Evolutionary conservation across 2,888 invertebrate genomes (phyloP).

Genomic region (Pyralis farinalis): DNA sequence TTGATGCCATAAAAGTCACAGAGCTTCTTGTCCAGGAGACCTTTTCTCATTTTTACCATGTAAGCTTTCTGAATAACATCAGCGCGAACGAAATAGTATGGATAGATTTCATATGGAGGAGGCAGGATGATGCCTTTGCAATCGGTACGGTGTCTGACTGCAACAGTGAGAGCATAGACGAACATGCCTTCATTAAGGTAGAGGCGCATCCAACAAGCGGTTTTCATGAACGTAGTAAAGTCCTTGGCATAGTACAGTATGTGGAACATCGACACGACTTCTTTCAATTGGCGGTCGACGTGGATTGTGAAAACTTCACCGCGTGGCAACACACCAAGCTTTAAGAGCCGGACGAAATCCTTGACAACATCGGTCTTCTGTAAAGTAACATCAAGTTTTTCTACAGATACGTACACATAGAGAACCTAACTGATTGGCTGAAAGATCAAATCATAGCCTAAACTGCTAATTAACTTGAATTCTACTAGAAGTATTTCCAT

Average conservation of each 20-base stretch:
- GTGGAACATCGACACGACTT: constrained; percentile 76
- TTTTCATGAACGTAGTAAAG: constrained; percentile 70
- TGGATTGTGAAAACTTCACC: constrained; percentile 75
- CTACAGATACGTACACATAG: no score
- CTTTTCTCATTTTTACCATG: constrained; percentile 72
- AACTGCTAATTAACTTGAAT: no score
- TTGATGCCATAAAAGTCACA: constrained; percentile 75
- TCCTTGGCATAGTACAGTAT: constrained; percentile 77
- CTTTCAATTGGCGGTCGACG: constrained; percentile 70
- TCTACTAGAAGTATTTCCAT: no score
- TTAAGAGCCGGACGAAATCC: constrained; percentile 74
- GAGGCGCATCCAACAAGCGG: constrained; percentile 75
- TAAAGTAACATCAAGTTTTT: constrained; percentile 23
- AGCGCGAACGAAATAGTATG: constrained; percentile 84
- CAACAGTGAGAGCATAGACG: constrained; percentile 76
- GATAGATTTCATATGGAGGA: constrained; percentile 82
- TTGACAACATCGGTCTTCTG: constrained; percentile 81
- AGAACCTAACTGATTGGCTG: no score
- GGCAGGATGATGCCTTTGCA: constrained; percentile 75
- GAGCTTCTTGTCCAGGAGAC: constrained; percentile 66
- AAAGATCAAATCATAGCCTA: no score
- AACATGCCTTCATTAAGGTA: constrained; percentile 81
- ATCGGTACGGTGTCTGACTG: constrained; percentile 74
- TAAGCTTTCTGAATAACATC: constrained; percentile 83
- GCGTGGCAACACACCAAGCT: constrained; percentile 78